These are phyloP conservation scores for Pseudanteris insignis DNA, from an alignment of 2,888 invertebrate genomes.

Conservation along the genomic window DNA sequence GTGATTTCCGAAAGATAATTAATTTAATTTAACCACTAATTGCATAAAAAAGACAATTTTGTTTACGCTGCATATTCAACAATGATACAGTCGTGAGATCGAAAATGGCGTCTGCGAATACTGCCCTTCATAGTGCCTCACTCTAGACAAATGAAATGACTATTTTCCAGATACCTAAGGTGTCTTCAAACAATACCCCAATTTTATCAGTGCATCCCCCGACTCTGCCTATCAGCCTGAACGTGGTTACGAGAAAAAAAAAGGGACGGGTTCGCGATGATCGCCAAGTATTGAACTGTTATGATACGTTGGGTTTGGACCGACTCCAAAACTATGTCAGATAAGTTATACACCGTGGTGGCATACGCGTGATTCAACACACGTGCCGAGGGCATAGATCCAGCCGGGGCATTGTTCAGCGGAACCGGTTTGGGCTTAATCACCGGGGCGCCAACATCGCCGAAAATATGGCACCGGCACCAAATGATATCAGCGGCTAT, in stretches of 20 bases:
- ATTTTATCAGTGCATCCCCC: conserved; percentile 22
- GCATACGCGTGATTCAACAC: conserved; percentile 46
- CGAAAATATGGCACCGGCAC: conserved; percentile 49
- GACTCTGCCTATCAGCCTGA: too few species aligned
- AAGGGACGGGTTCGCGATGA: conserved; percentile 10
- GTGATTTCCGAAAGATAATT: too few species aligned
- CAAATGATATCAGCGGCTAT: conserved; percentile 49
- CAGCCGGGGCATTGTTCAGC: conserved; percentile 40
- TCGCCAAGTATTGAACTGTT: conserved; percentile 52
- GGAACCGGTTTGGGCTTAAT: conserved; percentile 45
- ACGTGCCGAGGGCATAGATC: conserved; percentile 47
- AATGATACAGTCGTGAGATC: too few species aligned
- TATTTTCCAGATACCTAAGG: neutral
- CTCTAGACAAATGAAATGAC: neutral
- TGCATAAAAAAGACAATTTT: too few species aligned
- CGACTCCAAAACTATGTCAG: conserved; percentile 47
- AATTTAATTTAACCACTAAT: too few species aligned
- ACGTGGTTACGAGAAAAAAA: neutral
- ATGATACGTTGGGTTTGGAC: conserved; percentile 51
- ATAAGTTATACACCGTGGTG: conserved; percentile 51
- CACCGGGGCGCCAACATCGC: conserved; percentile 46
- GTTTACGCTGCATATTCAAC: too few species aligned
- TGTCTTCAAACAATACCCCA: conserved; percentile 1
- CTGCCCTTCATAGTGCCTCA: too few species aligned
- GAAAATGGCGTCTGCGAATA: too few species aligned